Base-by-base conservation (phyloP, 2,113 vertebrate genomes). In the Lycaon pictus region DNA sequence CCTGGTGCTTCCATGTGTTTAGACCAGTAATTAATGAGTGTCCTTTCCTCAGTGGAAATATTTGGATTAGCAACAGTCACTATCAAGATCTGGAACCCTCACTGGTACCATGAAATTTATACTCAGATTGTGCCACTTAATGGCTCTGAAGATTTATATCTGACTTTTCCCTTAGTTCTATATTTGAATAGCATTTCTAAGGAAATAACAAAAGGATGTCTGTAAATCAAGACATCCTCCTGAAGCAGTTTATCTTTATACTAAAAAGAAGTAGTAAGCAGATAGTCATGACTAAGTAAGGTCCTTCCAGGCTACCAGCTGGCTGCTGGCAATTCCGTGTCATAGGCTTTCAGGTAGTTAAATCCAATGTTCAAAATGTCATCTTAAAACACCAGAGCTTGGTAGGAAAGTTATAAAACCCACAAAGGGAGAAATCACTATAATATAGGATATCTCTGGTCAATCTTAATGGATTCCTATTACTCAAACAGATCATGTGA, bases 301-400 rank as follows among this genome's bases (percentile, higher is more conserved):
- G 84, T 60, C 56, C 51, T 96, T 29, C 77, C 0, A 92, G 81
- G 83, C 85, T 88, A 86, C 85, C 80, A 60, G 91, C 25, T 83
- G 37, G 65, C 91, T 95, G 32, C 93, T 97, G 72, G 56, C 0
- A 58, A 85, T 95, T 97, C 58, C 96, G 29, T 85, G 69, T 94
- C 77, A 82, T 95, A 97, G 76, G 60, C 96, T 95, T 82, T 63
- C 90, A 90, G 88, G 69, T 92, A 93, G 92, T 97, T 98, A 96
- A 97, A 93, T n/a, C 27, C 53, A 95, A 65, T 96, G 98, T 97
- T 92, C n/a, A 93, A 96, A 98, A 90, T 86, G 95, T 94, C 93
- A 97, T 96, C 96, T 84, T 98, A 90, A 98, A 93, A 96, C 90
- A 83, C 63, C 96, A 97, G 96, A 98, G 93, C 91, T 80, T 84